A percentile compares a stretch with the other conserved stretches of the same genome.
These are phyloP conservation scores for Recurvirostra avosetta DNA, from an alignment of 2,113 vertebrate genomes.

Conservation along the genomic window DNA sequence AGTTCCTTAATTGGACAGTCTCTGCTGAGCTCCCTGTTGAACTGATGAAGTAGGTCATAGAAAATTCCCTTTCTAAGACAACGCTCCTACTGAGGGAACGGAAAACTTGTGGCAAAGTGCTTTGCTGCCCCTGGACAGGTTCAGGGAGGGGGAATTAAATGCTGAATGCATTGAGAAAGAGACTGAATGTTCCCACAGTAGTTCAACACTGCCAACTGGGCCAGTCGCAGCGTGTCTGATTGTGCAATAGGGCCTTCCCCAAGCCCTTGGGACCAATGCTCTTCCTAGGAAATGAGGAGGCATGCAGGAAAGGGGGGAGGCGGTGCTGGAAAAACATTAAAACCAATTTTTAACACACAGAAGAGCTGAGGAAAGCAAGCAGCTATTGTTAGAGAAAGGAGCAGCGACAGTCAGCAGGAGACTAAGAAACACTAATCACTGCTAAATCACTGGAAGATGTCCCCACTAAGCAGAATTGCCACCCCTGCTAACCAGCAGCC, in stretches of 20 bases:
- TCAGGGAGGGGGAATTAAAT: not conserved
- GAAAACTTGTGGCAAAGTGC: not conserved
- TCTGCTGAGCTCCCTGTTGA: not conserved
- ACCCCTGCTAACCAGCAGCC: conserved; percentile 59
- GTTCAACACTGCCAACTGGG: not conserved
- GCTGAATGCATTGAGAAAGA: not conserved
- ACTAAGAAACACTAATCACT: conserved; percentile 55
- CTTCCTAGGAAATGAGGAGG: not conserved
- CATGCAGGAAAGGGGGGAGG: not conserved
- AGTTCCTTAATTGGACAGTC: not conserved
- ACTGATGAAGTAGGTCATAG: not conserved
- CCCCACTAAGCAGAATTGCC: conserved; percentile 61
- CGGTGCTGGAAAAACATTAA: not conserved
- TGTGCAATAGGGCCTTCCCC: not conserved
- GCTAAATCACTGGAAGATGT: conserved; percentile 62
- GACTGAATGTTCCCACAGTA: not conserved
- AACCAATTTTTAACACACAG: not conserved
- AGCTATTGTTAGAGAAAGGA: conserved; percentile 29
- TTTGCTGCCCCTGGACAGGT: not conserved
- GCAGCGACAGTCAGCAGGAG: conserved; percentile 29
- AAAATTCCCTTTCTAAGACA: not conserved
- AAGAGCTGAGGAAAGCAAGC: not conserved
- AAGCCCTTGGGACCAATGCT: not conserved
- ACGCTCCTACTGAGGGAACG: not conserved
- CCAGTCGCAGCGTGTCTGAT: not conserved